Conservation (phyloP, 2,113 vertebrate genomes). For the Mesoclemmys tuberculata region DNA sequence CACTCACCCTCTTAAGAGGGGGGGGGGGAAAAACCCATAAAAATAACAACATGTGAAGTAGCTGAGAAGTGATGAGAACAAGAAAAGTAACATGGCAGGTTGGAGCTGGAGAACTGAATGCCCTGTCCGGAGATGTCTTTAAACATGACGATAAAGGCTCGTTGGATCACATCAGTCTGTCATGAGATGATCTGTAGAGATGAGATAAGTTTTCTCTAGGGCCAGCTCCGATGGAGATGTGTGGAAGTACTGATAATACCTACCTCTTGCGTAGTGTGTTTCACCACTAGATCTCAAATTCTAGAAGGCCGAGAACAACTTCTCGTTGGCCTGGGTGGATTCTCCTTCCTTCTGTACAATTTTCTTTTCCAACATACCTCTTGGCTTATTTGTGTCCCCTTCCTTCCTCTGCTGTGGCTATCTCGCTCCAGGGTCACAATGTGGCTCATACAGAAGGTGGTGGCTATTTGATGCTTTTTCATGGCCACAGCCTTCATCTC, state of each 20-base stretch:
- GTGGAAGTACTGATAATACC: background rate
- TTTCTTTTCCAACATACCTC: background rate
- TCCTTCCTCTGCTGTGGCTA: too few relatives aligned
- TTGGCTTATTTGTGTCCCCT: background rate
- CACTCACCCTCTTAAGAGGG: background rate
- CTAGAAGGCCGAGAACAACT: background rate
- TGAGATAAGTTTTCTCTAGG: background rate
- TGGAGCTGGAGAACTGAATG: background rate
- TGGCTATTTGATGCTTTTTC: background rate
- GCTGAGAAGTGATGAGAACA: background rate
- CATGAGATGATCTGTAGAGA: background rate
- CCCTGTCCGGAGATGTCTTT: background rate
- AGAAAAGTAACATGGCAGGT: background rate
- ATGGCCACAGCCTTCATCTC: too few relatives aligned
- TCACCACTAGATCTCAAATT: background rate
- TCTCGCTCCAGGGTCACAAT: too few relatives aligned
- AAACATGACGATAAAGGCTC: background rate
- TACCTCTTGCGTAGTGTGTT: background rate
- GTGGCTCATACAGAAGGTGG: background rate
- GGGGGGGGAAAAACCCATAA: background rate
- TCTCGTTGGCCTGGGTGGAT: background rate
- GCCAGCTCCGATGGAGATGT: background rate
- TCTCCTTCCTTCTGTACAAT: background rate
- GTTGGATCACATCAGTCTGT: background rate
- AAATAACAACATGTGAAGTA: background rate